A percentile compares a stretch with the other conserved stretches of the same genome.
Evolutionary conservation across 2,113 vertebrate species (phyloP).

Genomic region (Romanogobio albipinnatus): DNA sequence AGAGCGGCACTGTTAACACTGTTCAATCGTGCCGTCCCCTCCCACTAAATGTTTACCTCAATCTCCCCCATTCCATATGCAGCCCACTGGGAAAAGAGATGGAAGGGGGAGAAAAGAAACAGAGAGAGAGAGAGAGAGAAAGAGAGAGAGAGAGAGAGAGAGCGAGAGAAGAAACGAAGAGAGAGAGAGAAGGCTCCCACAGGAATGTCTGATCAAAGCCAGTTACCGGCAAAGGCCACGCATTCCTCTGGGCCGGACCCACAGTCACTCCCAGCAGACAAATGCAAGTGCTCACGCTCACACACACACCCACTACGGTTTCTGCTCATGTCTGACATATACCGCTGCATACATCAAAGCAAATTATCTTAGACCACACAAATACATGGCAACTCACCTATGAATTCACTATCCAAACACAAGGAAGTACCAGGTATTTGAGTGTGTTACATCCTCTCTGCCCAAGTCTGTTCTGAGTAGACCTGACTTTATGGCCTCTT

Average conservation of each 20-base stretch:
- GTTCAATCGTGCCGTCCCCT: constrained; percentile 48
- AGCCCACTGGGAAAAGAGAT: constrained; percentile 39
- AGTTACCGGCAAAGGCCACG: constrained; percentile 80
- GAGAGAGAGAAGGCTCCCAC: constrained; percentile 73
- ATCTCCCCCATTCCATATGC: constrained; percentile 44
- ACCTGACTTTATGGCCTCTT: constrained; percentile 66
- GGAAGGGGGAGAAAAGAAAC: not conserved
- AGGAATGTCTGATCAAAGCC: constrained; percentile 89
- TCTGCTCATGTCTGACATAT: not conserved
- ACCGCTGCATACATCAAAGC: not conserved
- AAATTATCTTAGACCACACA: not conserved
- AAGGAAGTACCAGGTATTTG: not conserved
- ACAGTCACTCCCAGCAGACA: constrained; percentile 76
- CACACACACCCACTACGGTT: constrained; percentile 24
- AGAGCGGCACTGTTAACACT: not conserved
- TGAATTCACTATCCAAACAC: not conserved
- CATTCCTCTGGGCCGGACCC: constrained; percentile 80
- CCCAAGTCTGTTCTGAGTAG: constrained; percentile 15
- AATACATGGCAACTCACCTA: not conserved
- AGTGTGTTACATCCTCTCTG: not conserved
- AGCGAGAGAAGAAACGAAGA: constrained; percentile 50
- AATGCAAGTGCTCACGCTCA: constrained; percentile 41
- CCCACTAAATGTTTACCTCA: constrained; percentile 53
- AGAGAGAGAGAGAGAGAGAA: not conserved
- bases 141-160: not conserved